Conservation (phyloP, 2,113 vertebrate genomes). For the Ammodytes marinus region DNA sequence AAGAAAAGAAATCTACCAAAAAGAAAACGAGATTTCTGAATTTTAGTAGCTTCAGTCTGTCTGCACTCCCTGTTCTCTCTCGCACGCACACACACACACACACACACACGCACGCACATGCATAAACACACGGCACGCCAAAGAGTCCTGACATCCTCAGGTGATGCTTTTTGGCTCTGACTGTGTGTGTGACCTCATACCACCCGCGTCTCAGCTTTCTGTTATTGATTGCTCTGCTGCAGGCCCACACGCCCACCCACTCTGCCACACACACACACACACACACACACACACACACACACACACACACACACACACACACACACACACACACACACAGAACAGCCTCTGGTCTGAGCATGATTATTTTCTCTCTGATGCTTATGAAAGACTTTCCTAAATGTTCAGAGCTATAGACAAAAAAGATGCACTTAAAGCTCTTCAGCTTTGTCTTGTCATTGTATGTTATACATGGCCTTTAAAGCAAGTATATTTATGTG, state of each 20-base stretch:
- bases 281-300: neutral
- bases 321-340: neutral
- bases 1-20: slow-evolving; percentile 1
- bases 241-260: slow-evolving; percentile 8
- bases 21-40: slow-evolving; percentile 6
- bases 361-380: slow-evolving; percentile 10
- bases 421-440: neutral
- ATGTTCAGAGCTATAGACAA: neutral
- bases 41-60: slow-evolving; percentile 31
- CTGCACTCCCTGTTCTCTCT: neutral
- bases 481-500: neutral
- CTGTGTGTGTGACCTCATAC: slow-evolving; percentile 45
- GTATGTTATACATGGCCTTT: neutral
- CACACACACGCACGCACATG: slow-evolving; percentile 5
- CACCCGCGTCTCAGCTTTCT: slow-evolving; percentile 52
- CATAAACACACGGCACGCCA: neutral
- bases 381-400: slow-evolving; percentile 13
- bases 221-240: slow-evolving; percentile 53
- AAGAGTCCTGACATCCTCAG: slow-evolving; percentile 35
- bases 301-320: slow-evolving; percentile 4
- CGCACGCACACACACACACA: neutral
- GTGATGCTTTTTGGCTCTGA: slow-evolving; percentile 56
- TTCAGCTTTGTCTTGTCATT: neutral
- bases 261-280: slow-evolving; percentile 8
- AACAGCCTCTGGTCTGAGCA: slow-evolving; percentile 12